A percentile compares a stretch with the other conserved stretches of the same genome.
phyloP scores from a whole-genome alignment of 2,113 vertebrate species.

The Mastomys coucha region DNA sequence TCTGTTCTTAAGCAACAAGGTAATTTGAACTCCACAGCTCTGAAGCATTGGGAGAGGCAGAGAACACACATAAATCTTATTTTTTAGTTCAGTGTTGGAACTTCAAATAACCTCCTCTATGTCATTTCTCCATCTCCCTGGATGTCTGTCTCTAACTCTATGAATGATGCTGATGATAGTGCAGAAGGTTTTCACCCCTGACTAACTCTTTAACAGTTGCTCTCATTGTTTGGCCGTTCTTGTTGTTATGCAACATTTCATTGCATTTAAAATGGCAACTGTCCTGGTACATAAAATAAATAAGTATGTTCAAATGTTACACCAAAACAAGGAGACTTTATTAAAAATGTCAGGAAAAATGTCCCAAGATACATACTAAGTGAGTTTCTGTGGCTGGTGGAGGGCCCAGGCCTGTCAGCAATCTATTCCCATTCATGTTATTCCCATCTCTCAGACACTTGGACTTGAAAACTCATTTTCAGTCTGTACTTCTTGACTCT shows the following conservation, averaged over 20 bases:
- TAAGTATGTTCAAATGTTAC: not conserved
- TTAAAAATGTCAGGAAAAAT: conserved; percentile 57
- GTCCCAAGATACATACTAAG: not conserved
- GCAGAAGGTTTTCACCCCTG: not conserved
- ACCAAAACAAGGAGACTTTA: conserved; percentile 25
- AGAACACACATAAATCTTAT: not conserved
- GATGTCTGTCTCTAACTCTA: not conserved
- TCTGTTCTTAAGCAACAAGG: not conserved
- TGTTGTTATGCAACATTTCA: not conserved
- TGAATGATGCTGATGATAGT: not conserved
- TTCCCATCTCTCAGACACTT: not conserved
- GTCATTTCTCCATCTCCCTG: not conserved
- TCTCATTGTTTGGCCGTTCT: not conserved
- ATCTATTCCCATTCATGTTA: not conserved
- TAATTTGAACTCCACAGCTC: not conserved
- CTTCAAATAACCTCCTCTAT: not conserved
- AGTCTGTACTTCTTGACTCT: conserved; percentile 45
- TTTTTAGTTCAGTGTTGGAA: conserved; percentile 2
- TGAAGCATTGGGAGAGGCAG: not conserved
- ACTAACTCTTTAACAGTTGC: not conserved
- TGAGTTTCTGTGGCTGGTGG: not conserved
- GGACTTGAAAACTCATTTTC: conserved; percentile 33
- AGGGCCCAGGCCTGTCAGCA: not conserved
- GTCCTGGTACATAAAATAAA: conserved; percentile 39
- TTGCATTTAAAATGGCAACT: conserved; percentile 11